Percentiles rank a stretch among this genome's conserved stretches.
These are phyloP conservation scores for Denticeps clupeoides DNA, from an alignment of 2,797 vertebrate species.

Conservation along the genomic window DNA sequence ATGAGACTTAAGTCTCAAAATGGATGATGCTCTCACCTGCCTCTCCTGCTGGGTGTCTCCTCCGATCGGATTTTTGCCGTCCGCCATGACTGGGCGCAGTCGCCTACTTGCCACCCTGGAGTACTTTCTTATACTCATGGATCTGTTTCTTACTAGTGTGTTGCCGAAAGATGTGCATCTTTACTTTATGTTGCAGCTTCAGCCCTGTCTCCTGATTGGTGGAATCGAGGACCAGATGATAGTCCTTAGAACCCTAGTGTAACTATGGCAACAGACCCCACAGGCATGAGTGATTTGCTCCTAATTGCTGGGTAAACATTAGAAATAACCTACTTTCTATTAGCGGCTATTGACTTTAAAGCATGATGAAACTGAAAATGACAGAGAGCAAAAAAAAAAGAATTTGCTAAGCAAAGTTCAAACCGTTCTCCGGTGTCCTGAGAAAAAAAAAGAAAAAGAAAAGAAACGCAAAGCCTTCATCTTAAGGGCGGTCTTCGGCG, in stretches of 20 bases:
- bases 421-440: slow-evolving; percentile 19
- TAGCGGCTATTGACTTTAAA: slow-evolving; percentile 17
- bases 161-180: slow-evolving; percentile 84
- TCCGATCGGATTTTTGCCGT: slow-evolving; percentile 56
- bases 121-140: slow-evolving; percentile 70
- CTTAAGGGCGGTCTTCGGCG: slow-evolving; percentile 12
- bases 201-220: slow-evolving; percentile 83
- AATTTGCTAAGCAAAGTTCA: slow-evolving; percentile 26
- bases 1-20: slow-evolving; percentile 65
- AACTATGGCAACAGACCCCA: slow-evolving; percentile 94
- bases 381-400: slow-evolving; percentile 8
- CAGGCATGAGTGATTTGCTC: slow-evolving; percentile 74
- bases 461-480: slow-evolving; percentile 8
- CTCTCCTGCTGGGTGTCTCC: slow-evolving; percentile 60
- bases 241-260: slow-evolving; percentile 81
- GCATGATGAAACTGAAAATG: slow-evolving; percentile 5
- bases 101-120: slow-evolving; percentile 55
- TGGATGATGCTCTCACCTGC: slow-evolving; percentile 81
- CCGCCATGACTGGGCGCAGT: slow-evolving; percentile 79
- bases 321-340: slow-evolving; percentile 21
- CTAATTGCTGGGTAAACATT: slow-evolving; percentile 68
- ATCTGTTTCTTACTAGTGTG: slow-evolving; percentile 72
- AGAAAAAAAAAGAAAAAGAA: slow-evolving; percentile 4
- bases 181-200: slow-evolving; percentile 85
- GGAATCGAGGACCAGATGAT: slow-evolving; percentile 85